Evolutionary conservation across 2,113 vertebrate species (phyloP).

Genomic region (Bufo gargarizans): DNA sequence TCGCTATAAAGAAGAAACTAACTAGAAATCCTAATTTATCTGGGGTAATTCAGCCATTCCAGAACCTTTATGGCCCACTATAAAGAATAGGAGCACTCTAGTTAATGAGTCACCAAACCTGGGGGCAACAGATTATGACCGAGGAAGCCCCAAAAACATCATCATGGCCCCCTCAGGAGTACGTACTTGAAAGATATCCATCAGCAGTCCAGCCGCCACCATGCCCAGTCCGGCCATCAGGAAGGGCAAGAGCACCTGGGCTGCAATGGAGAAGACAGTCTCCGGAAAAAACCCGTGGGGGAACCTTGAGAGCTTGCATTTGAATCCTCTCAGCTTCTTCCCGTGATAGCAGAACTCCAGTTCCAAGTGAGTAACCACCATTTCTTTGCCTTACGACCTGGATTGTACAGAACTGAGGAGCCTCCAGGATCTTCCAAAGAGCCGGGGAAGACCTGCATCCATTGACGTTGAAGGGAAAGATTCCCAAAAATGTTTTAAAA

Average conservation of each 20-base stretch:
- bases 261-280: slow-evolving; percentile 68
- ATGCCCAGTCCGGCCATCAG: slow-evolving; percentile 81
- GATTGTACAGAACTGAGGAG: background rate
- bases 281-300: slow-evolving; percentile 74
- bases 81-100: background rate
- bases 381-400: slow-evolving; percentile 56
- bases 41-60: background rate
- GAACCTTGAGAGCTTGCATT: slow-evolving; percentile 74
- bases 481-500: background rate
- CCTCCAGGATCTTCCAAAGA: background rate
- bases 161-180: slow-evolving; percentile 37
- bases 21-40: background rate
- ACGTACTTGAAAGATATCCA: slow-evolving; percentile 84
- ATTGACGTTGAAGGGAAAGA: background rate
- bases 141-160: slow-evolving; percentile 21
- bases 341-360: slow-evolving; percentile 79
- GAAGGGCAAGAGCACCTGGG: slow-evolving; percentile 75
- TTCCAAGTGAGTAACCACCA: slow-evolving; percentile 80
- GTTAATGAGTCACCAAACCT: background rate
- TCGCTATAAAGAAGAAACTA: background rate
- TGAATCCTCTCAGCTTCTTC: slow-evolving; percentile 79
- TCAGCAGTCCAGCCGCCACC: slow-evolving; percentile 80
- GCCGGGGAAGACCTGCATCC: background rate
- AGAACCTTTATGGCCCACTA: background rate
- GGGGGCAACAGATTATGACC: background rate